A percentile compares a stretch with the other conserved stretches of the same genome.
phyloP scores from a whole-genome alignment of 2,888 invertebrate species.

The Cryptocephalus moraei region DNA sequence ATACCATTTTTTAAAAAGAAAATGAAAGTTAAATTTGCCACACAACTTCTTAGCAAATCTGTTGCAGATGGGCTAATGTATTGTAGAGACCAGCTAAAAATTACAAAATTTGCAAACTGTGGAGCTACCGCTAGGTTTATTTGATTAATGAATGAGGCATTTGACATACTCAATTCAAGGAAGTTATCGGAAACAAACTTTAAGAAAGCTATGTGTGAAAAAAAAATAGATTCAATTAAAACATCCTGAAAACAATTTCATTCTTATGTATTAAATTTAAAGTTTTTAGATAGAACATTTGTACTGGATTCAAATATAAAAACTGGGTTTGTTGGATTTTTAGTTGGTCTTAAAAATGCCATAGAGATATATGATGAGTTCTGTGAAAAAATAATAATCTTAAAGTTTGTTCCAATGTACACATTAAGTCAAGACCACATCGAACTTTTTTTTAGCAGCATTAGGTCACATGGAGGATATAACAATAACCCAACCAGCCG shows the following conservation, averaged over 20 bases:
- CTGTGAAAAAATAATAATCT: neutral
- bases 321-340: slow-evolving; percentile 7
- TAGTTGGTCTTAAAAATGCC: neutral
- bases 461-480: slow-evolving; percentile 7
- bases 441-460: slow-evolving; percentile 10
- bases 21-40: no score
- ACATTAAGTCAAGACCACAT: slow-evolving; percentile 14
- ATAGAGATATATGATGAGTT: neutral
- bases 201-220: no score
- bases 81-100: no score
- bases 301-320: slow-evolving; percentile 8
- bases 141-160: no score
- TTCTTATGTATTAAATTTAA: slow-evolving; percentile 6
- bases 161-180: no score
- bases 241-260: neutral
- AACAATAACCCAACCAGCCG: slow-evolving; percentile 11
- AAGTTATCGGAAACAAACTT: no score
- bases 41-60: no score
- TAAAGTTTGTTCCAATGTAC: slow-evolving; percentile 6
- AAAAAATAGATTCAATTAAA: no score
- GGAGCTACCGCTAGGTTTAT: no score
- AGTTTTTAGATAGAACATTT: slow-evolving; percentile 6
- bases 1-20: no score
- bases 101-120: no score
- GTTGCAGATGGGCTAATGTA: no score